These are phyloP conservation scores for Oenanthe melanoleuca DNA, from an alignment of 2,113 vertebrate genomes.

Conservation along the genomic window DNA sequence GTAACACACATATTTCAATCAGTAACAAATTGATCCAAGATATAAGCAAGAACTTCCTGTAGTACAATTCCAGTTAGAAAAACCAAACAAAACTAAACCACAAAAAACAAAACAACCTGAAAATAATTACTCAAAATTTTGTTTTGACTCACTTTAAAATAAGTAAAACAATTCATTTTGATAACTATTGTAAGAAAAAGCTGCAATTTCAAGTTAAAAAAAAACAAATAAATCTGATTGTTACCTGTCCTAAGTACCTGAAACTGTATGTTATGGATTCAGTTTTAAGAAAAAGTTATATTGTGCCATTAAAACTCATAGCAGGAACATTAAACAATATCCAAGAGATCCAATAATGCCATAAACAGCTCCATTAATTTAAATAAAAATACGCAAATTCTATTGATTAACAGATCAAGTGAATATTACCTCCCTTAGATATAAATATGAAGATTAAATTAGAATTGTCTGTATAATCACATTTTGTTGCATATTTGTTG, in stretches of 20 bases:
- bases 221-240: background rate
- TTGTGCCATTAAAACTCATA: background rate
- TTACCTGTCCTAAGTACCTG: background rate
- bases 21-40: background rate
- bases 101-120: background rate
- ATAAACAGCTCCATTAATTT: background rate
- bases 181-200: background rate
- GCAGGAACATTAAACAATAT: background rate
- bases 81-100: background rate
- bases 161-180: background rate
- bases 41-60: background rate
- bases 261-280: background rate
- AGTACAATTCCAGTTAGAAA: background rate
- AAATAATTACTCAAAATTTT: background rate
- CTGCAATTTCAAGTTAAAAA: background rate
- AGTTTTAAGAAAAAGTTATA: background rate
- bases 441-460: background rate
- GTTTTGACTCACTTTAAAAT: background rate
- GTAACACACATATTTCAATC: background rate
- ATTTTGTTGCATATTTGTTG: background rate
- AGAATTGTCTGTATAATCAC: background rate
- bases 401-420: background rate
- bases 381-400: background rate
- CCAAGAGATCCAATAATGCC: background rate
- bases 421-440: background rate